phyloP scores from a whole-genome alignment of 2,113 vertebrate species.

The Takifugu flavidus region DNA sequence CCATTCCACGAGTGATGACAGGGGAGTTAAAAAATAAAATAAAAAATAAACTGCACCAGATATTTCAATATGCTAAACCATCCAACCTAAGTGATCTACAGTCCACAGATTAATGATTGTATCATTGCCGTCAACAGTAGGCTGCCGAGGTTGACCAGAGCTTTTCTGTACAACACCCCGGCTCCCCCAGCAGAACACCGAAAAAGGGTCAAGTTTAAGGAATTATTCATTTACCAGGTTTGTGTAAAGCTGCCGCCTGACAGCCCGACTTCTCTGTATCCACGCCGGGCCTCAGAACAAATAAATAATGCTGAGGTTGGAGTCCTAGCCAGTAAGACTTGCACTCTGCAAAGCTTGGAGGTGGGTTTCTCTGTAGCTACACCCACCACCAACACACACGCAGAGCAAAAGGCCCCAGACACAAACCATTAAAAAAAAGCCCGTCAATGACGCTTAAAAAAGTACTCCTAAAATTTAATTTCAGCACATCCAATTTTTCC shows the following conservation, averaged over 20 bases:
- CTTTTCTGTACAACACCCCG: conserved; percentile 87
- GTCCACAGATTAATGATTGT: conserved; percentile 35
- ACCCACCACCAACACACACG: conserved; percentile 74
- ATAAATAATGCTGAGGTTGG: conserved; percentile 80
- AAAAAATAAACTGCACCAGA: conserved; percentile 27
- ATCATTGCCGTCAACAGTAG: conserved; percentile 63
- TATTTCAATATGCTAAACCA: conserved; percentile 54
- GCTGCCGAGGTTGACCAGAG: conserved; percentile 78
- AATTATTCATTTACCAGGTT: conserved; percentile 50
- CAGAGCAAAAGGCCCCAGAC: conserved; percentile 49
- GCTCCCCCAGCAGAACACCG: conserved; percentile 77
- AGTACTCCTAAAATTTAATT: conserved; percentile 59
- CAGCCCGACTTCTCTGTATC: conserved; percentile 88
- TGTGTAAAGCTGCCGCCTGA: conserved; percentile 83
- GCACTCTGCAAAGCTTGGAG: conserved; percentile 51
- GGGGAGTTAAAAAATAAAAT: conserved; percentile 37
- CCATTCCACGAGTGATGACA: conserved; percentile 45
- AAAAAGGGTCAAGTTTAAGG: conserved; percentile 72
- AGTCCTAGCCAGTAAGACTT: conserved; percentile 74
- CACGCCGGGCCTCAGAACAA: conserved; percentile 84
- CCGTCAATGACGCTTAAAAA: not conserved
- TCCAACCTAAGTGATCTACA: conserved; percentile 32
- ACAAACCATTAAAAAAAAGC: conserved; percentile 47
- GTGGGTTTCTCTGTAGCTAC: conserved; percentile 86
- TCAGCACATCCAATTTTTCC: conserved; percentile 53